Conservation (phyloP, 2,113 vertebrate genomes). For the Lanius ludovicianus region DNA sequence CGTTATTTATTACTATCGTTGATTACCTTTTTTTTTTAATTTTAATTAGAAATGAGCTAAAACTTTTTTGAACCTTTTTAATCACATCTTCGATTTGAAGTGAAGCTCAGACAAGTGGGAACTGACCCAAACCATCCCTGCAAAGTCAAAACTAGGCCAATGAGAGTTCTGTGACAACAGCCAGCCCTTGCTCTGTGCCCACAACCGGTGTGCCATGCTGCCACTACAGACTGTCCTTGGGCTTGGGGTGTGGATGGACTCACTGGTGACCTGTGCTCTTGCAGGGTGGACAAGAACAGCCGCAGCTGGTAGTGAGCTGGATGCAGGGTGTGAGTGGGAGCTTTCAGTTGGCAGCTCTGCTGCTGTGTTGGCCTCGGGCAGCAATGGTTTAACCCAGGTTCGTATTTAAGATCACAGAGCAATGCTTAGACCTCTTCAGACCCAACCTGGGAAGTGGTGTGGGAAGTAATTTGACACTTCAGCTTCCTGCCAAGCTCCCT, state of each 20-base stretch:
- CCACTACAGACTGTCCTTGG: neutral
- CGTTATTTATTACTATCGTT: neutral
- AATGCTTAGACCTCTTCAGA: neutral
- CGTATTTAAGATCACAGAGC: neutral
- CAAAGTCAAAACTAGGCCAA: neutral
- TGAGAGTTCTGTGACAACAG: neutral
- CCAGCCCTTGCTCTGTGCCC: neutral
- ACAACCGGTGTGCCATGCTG: accelerated
- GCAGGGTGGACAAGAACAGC: neutral
- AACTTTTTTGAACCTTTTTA: neutral
- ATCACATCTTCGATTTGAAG: neutral
- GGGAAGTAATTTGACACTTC: neutral
- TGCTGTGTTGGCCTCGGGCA: neutral
- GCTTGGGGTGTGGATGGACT: neutral
- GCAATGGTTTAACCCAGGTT: neutral
- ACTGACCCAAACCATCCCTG: neutral
- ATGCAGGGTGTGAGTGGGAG: neutral
- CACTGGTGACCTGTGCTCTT: neutral
- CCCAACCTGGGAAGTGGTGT: neutral
- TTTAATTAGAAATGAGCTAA: neutral
- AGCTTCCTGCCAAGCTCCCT: neutral
- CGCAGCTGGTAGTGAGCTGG: accelerated
- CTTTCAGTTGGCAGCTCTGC: neutral
- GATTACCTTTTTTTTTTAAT: neutral
- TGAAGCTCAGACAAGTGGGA: constrained; percentile 25